A percentile compares a stretch with the other conserved stretches of the same genome.
Evolutionary conservation across 2,113 vertebrate genomes (phyloP).

Genomic region (Ophiodon elongatus): DNA sequence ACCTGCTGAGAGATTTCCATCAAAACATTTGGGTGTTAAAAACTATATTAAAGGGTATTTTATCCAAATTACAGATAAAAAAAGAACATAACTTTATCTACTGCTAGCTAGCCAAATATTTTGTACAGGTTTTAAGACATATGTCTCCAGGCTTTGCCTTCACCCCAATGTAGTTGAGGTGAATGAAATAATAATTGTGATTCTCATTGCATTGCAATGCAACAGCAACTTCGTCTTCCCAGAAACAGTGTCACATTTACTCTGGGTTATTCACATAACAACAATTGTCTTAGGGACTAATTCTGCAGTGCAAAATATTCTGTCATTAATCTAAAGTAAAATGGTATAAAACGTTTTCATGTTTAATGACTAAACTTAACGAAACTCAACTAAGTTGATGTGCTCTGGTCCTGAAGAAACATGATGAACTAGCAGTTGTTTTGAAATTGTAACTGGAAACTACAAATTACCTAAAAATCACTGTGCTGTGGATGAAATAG

Average conservation of each 20-base stretch:
- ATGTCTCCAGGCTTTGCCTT: not conserved
- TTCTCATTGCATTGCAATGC: not conserved
- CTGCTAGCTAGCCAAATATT: slow-evolving; percentile 1
- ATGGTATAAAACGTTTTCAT: not conserved
- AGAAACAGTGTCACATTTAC: not conserved
- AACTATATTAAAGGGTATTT: not conserved
- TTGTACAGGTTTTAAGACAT: slow-evolving; percentile 9
- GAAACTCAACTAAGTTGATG: no score
- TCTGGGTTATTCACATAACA: slow-evolving; percentile 7
- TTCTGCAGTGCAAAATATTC: slow-evolving; percentile 14
- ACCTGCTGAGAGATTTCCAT: not conserved
- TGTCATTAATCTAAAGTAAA: slow-evolving; percentile 18
- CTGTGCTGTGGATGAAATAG: slow-evolving; percentile 5
- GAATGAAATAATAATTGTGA: slow-evolving; percentile 12
- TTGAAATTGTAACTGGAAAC: not conserved
- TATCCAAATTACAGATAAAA: not conserved
- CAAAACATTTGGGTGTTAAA: not conserved
- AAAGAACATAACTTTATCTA: not conserved
- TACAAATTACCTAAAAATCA: not conserved
- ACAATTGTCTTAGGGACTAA: not conserved
- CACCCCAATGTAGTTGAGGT: not conserved
- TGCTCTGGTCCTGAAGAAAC: not conserved
- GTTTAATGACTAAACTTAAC: not conserved
- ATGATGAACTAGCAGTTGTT: not conserved
- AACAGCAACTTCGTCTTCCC: slow-evolving; percentile 1